These are phyloP conservation scores for Drosophila barbarae DNA, from an alignment of 2,888 invertebrate genomes.

Conservation along the genomic window DNA sequence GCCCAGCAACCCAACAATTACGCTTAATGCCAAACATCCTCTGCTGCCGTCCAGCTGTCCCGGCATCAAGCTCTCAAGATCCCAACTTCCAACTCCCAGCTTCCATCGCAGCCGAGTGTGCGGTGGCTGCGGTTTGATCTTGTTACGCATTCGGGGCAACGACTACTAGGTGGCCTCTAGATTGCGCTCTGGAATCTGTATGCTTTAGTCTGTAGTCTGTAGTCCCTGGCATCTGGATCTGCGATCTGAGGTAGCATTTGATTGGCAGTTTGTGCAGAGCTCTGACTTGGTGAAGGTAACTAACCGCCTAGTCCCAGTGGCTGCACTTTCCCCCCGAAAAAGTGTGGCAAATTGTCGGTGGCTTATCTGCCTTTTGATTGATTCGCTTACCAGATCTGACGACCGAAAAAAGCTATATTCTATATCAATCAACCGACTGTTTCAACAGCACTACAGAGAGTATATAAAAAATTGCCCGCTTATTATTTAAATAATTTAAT, in stretches of 20 bases:
- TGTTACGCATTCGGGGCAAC: conserved; percentile 65
- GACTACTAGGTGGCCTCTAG: conserved; percentile 44
- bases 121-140: conserved; percentile 73
- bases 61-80: not conserved
- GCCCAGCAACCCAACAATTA: conserved; percentile 63
- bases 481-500: conserved; percentile 66
- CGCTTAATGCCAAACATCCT: conserved; percentile 76
- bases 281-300: conserved; percentile 4
- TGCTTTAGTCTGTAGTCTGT: not conserved
- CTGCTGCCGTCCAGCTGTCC: conserved; percentile 41
- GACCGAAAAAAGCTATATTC: conserved; percentile 28
- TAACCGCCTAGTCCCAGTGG: not conserved
- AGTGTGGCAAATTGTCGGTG: conserved; percentile 57
- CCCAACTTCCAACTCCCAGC: not conserved
- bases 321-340: conserved; percentile 31
- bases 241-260: conserved; percentile 45
- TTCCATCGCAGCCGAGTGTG: conserved; percentile 34
- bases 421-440: conserved; percentile 39
- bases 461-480: conserved; percentile 34
- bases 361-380: conserved; percentile 43
- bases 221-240: conserved; percentile 27
- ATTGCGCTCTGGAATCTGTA: conserved; percentile 10
- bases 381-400: conserved; percentile 41
- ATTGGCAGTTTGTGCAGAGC: conserved; percentile 44
- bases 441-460: conserved; percentile 10